Percentiles rank a stretch among this genome's conserved stretches.
These are phyloP conservation scores for Brachyptera putata DNA, from an alignment of 2,888 invertebrate genomes.

Conservation along the genomic window DNA sequence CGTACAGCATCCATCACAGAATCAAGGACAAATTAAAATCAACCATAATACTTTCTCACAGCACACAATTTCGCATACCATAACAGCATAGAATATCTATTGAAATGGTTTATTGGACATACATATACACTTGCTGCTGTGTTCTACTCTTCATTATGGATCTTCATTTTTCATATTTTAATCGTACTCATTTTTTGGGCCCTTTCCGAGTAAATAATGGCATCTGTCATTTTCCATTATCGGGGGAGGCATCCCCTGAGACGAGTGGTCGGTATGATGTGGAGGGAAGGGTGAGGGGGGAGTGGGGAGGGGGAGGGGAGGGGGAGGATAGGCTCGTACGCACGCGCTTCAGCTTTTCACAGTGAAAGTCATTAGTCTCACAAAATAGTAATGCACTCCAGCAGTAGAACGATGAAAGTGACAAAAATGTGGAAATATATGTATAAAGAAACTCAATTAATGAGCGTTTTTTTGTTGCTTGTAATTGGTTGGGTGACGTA, in stretches of 20 bases:
- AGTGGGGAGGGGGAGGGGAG: background rate
- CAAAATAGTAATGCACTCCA: constrained; percentile 16
- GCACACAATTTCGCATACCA: too few species aligned
- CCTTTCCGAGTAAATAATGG: constrained; percentile 49
- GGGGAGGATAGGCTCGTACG: background rate
- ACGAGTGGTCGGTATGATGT: background rate
- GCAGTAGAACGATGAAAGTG: background rate
- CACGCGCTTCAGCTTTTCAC: background rate
- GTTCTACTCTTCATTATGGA: background rate
- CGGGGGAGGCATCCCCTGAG: constrained; percentile 34
- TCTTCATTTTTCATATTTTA: constrained; percentile 13
- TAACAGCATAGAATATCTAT: too few species aligned
- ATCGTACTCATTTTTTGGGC: constrained; percentile 17
- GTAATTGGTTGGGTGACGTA: constrained; percentile 1
- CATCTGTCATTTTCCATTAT: constrained; percentile 50
- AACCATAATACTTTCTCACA: too few species aligned
- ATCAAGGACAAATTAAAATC: too few species aligned
- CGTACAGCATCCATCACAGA: too few species aligned
- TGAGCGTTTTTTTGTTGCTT: background rate
- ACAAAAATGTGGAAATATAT: constrained; percentile 16
- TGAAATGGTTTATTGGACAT: too few species aligned
- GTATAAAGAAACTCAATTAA: background rate
- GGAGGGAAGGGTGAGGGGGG: background rate
- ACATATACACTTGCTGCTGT: too few species aligned
- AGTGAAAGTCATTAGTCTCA: constrained; percentile 18